Conservation (phyloP, 1,140 invertebrate genomes). For the Heliconius hermathena region DNA sequence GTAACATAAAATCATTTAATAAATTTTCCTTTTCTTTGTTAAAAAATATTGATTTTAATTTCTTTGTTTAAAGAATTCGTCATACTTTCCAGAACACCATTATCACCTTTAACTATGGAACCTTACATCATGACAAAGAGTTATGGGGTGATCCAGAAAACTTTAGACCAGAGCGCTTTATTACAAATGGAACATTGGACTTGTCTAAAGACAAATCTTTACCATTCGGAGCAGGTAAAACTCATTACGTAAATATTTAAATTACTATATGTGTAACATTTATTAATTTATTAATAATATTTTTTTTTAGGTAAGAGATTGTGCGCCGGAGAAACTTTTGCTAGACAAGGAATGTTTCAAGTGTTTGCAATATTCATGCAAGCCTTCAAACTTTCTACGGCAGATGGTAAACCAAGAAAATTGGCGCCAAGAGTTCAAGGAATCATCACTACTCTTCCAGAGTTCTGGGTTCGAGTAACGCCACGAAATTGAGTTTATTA, state of each 20-base stretch:
- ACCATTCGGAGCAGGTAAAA: conserved; percentile 72
- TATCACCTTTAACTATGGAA: conserved; percentile 80
- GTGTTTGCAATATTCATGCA: conserved; percentile 85
- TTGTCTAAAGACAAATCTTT: conserved; percentile 73
- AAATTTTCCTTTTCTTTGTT: too few relatives aligned
- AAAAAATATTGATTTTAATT: too few relatives aligned
- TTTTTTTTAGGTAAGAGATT: conserved; percentile 83
- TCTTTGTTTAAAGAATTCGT: not conserved
- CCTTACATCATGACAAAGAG: conserved; percentile 81
- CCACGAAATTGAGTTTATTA: conserved; percentile 45
- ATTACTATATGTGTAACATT: not conserved
- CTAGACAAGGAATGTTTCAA: conserved; percentile 86
- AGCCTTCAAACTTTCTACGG: conserved; percentile 80
- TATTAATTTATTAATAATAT: not conserved
- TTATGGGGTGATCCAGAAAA: conserved; percentile 87
- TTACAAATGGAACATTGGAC: conserved; percentile 70
- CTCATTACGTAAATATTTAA: too few relatives aligned
- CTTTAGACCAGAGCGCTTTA: conserved; percentile 87
- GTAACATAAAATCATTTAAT: too few relatives aligned
- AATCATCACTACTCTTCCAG: conserved; percentile 66
- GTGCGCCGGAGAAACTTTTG: conserved; percentile 89
- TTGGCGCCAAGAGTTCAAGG: conserved; percentile 58
- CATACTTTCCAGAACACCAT: conserved; percentile 67
- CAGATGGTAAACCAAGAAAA: conserved; percentile 58
- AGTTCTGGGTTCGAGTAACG: conserved; percentile 64